Percentiles rank a stretch among this genome's conserved stretches.
These are phyloP conservation scores for Drosophila quinaria DNA, from an alignment of 2,888 invertebrate species.

Conservation along the genomic window DNA sequence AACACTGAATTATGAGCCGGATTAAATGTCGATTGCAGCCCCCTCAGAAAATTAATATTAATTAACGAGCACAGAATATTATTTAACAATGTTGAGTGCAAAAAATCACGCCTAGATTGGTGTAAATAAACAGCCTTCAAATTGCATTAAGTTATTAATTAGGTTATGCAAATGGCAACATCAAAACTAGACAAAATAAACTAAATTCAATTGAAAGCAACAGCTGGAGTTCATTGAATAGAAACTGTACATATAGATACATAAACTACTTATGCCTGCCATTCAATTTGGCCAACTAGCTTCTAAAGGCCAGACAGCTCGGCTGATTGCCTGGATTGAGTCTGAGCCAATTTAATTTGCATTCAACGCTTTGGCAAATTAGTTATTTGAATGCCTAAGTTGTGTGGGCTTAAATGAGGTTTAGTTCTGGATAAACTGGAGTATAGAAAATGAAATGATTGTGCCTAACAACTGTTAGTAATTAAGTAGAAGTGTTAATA, in stretches of 20 bases:
- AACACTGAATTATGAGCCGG: conserved; percentile 48
- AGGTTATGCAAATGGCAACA: conserved; percentile 62
- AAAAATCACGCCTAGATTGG: conserved; percentile 36
- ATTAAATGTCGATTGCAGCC: conserved; percentile 61
- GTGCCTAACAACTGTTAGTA: not conserved
- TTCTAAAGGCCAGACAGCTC: conserved; percentile 2
- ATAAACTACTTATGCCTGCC: conserved; percentile 6
- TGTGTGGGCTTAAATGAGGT: not conserved
- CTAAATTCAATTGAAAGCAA: conserved; percentile 11
- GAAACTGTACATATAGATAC: not conserved
- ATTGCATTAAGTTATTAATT: conserved; percentile 54
- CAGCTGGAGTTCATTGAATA: conserved; percentile 8
- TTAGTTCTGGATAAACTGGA: conserved; percentile 1
- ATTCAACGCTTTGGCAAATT: conserved; percentile 17
- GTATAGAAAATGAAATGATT: conserved; percentile 1
- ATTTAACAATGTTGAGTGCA: conserved; percentile 44
- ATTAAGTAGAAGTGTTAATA: not conserved
- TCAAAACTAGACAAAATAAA: conserved; percentile 22
- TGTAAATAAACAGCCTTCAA: conserved; percentile 62
- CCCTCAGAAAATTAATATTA: conserved; percentile 25
- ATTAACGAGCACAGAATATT: conserved; percentile 5
- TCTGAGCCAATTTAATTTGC: conserved; percentile 18
- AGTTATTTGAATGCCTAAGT: conserved; percentile 19
- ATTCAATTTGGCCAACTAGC: not conserved
- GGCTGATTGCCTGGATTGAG: not conserved